Evolutionary conservation across 2,888 invertebrate species (phyloP), one percentile per base, ranked within the genome.

Genomic region (Ennomos erosarius): DNA sequence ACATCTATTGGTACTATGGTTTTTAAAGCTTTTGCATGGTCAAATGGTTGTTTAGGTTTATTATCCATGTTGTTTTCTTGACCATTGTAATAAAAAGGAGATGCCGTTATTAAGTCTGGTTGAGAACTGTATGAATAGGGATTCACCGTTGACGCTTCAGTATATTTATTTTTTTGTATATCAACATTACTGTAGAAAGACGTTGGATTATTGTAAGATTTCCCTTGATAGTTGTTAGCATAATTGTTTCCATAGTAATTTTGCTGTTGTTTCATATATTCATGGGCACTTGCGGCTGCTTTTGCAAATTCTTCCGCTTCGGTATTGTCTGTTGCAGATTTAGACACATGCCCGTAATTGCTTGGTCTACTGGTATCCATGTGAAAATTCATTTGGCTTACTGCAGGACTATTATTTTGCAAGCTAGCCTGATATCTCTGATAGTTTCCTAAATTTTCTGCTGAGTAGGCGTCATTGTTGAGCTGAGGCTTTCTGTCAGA

Each of bases 1-100:
- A 90, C 84, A 68, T 90, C 92, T 47, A 92, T 90, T 1, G 92
- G 87, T 13, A 92, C 89, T 57, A 92, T 90, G 73, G 88, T 90
- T 80, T 91, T 92, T 50, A 92, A 73, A 1, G 90, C 92, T 68
- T 90, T 93, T 38, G 89, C 88, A 55, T 93, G 92, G 69, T 93
- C 92, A 71, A 92, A 92, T 0, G 84, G 81, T 63, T 80, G 82
- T 70, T 90, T 88, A 39, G 74, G 64, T 69, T 86, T 90, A 10
- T 71, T 76, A 11, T 90, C 88, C 38, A 73, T 38, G 35, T 61
- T 72, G 59, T 70, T 68, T 64, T 88, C 87, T 64, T 78, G 81
- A 1, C 78, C 64, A 68, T 79, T 84, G 59, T 81, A 80, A 61
- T 77, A 86, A 67, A 82, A 86, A 10, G 91, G 89, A 13, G 84